phyloP scores from a whole-genome alignment of 2,113 vertebrate genomes.

The Elaphurus davidianus region DNA sequence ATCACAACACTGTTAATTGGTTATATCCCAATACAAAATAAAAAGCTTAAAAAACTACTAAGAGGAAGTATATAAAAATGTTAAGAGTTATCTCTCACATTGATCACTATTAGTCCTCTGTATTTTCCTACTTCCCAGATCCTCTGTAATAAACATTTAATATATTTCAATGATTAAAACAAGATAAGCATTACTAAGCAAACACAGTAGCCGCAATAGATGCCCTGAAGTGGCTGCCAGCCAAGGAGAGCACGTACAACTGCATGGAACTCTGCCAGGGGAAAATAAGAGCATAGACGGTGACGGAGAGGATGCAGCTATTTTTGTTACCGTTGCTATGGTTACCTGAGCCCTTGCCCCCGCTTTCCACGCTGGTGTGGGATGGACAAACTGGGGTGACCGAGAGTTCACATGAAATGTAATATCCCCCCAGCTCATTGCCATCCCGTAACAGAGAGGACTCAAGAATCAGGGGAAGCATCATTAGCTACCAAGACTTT shows the following conservation, averaged over 20 bases:
- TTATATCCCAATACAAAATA: not conserved
- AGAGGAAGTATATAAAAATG: not conserved
- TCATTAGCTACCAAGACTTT: rapidly evolving
- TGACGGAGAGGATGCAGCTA: not conserved
- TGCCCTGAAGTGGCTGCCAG: not conserved
- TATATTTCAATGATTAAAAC: not conserved
- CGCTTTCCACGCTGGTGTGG: not conserved
- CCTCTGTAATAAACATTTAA: not conserved
- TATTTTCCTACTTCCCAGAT: not conserved
- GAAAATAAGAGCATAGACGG: not conserved
- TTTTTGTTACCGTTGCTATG: not conserved
- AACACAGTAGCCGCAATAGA: too few species aligned
- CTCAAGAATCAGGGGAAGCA: not conserved
- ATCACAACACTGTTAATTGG: not conserved
- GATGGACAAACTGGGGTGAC: not conserved
- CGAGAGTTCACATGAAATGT: not conserved
- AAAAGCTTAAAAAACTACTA: not conserved
- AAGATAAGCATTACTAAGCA: not conserved
- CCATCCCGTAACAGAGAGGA: not conserved
- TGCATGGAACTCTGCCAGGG: not conserved
- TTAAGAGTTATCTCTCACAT: not conserved
- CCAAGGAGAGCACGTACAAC: not conserved
- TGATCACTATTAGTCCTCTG: not conserved
- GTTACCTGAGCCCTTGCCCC: not conserved
- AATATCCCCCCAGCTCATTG: not conserved